Evolutionary conservation across 2,888 invertebrate genomes (phyloP).

Genomic region (Zootermopsis nevadensis): DNA sequence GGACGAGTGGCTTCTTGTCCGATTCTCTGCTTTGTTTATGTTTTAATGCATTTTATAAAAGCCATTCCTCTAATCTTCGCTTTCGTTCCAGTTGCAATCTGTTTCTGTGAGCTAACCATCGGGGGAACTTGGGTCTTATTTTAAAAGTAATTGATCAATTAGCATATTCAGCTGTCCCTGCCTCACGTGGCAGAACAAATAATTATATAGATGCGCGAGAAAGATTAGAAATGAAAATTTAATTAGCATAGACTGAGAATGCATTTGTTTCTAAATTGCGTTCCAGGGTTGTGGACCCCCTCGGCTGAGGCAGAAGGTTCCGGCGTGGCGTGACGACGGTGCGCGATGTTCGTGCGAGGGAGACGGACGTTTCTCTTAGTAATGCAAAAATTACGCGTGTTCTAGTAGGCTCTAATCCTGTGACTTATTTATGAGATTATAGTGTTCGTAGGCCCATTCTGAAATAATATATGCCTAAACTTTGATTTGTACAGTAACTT

Average conservation of each 20-base stretch:
- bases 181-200: slow-evolving; percentile 5
- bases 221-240: slow-evolving; percentile 30
- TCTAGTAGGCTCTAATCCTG: no score
- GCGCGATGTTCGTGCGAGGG: not conserved
- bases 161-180: not conserved
- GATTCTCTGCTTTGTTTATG: no score
- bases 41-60: no score
- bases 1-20: no score
- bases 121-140: not conserved
- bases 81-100: no score
- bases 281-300: slow-evolving; percentile 30
- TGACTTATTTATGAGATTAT: no score
- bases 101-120: not conserved
- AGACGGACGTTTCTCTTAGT: no score
- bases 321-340: slow-evolving; percentile 22
- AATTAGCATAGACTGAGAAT: slow-evolving; percentile 27
- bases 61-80: no score
- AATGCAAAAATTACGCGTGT: no score
- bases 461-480: no score
- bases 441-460: no score
- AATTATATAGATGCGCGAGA: slow-evolving; percentile 20
- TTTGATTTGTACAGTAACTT: no score
- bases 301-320: not conserved
- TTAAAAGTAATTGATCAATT: slow-evolving; percentile 1
- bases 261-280: not conserved